Base-by-base conservation (phyloP, 2,888 invertebrate species). In the Drosophila anceps region DNA sequence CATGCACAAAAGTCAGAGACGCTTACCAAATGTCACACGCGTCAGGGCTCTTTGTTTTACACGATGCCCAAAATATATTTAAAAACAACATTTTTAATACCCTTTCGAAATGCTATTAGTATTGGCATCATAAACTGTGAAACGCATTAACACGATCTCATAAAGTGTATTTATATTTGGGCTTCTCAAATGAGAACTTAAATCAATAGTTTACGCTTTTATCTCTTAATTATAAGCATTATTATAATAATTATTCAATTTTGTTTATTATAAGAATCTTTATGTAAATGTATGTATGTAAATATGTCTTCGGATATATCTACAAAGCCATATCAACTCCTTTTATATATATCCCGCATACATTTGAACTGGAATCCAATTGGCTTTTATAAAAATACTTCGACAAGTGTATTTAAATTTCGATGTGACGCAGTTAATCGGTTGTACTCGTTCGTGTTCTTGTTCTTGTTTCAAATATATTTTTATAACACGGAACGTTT, bases 21-120 rank as follows among this genome's bases (percentile, higher is more conserved):
- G 61, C 71, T 81, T 67, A 77, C 62, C 84, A 79, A 75, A 62
- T 84, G 87, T 78, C 82, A 79, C 79, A 87, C 76, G 79, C 85
- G 76, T 70, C 85, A 76, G 79, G 70, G 67, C 54, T 72, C 79
- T 76, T 81, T 77, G 64, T 73, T 71, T 77, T 74, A 73, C 70
- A 64, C 71, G 18, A 74, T 51, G 48, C 58, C 60, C 55, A 67
- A 67, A 58, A 67, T 48, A 39, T 46, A 48, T 48, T 59, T 39
- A 20, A 33, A 54, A 54, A 69, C 48, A 60, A 65, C 44, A 63
- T 60, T 41, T 51, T 53, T 53, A 53, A 53, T 64, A 33, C 39
- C 15, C 44, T 66, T 15, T 27, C 37, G 39, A 33, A 65, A 65
- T 33, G 39, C 9, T 18, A 24, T 64, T 44, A 15, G n/a, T 48